A percentile compares a stretch with the other conserved stretches of the same genome.
phyloP scores from a whole-genome alignment of 2,797 vertebrate species.

The Novumbra hubbsi region DNA sequence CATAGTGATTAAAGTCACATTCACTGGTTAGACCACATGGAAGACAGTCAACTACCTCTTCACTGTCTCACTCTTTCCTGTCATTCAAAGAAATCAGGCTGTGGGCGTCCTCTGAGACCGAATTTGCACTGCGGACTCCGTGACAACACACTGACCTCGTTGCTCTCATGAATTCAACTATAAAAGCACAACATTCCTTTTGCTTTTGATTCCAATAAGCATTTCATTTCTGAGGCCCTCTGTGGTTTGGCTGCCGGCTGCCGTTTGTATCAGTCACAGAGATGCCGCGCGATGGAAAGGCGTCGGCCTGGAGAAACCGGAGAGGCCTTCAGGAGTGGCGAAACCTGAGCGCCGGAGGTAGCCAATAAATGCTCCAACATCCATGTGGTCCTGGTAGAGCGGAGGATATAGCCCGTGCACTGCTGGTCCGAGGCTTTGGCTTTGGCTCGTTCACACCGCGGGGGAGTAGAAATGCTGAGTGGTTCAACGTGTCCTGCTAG shows the following conservation, averaged over 20 bases:
- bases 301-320: not conserved
- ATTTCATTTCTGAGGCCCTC: constrained; percentile 44
- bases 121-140: too few relatives aligned
- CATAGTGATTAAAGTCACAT: not conserved
- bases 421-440: not conserved
- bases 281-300: constrained; percentile 39
- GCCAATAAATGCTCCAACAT: constrained; percentile 48
- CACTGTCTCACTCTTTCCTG: not conserved
- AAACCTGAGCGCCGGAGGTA: constrained; percentile 28
- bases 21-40: not conserved
- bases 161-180: constrained; percentile 15
- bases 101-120: not conserved
- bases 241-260: constrained; percentile 41
- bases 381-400: constrained; percentile 37
- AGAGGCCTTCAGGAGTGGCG: not conserved
- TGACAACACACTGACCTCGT: not conserved
- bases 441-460: constrained; percentile 24
- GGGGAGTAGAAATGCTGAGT: constrained; percentile 8
- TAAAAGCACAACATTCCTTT: constrained; percentile 27
- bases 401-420: constrained; percentile 25
- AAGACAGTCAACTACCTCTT: not conserved
- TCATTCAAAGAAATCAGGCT: not conserved
- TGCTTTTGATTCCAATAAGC: constrained; percentile 42
- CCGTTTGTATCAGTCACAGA: constrained; percentile 34
- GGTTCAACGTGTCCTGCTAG: constrained; percentile 21